Conservation (phyloP, 2,888 invertebrate genomes). For the Coelopa pilipes region DNA sequence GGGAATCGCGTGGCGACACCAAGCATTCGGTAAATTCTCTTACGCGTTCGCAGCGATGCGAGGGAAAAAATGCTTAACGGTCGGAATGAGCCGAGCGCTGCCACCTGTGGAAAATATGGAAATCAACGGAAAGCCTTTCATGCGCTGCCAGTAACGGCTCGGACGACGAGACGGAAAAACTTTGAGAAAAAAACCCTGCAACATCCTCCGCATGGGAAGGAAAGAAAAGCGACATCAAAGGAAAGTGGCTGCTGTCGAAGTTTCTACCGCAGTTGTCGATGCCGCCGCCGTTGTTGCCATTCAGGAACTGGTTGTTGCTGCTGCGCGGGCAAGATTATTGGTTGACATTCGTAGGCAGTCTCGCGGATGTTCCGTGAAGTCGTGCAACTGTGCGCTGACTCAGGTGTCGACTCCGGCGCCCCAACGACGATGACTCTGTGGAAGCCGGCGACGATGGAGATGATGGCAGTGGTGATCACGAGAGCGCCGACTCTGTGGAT, state of each 20-base stretch:
- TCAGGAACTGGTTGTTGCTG: constrained; percentile 3
- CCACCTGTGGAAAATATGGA: constrained; percentile 26
- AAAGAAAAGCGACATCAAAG: constrained; percentile 12
- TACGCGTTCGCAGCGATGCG: neutral
- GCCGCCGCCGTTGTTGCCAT: neutral
- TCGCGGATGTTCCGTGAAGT: neutral
- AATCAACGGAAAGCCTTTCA: constrained; percentile 8
- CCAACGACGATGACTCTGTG: neutral
- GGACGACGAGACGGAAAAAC: neutral
- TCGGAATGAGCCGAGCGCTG: constrained; percentile 12
- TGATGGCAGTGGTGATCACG: neutral
- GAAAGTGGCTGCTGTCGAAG: neutral
- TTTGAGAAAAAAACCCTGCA: neutral
- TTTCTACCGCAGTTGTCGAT: neutral
- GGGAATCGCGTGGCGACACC: neutral
- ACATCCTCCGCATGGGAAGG: neutral
- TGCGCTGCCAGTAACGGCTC: neutral
- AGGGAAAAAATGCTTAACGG: constrained; percentile 7
- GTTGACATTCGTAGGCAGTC: constrained; percentile 7
- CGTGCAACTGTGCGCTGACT: neutral
- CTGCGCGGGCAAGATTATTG: neutral
- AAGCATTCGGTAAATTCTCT: too few relatives aligned
- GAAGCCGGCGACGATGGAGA: neutral
- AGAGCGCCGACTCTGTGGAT: neutral
- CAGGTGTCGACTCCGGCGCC: too few relatives aligned